Evolutionary conservation across 1,140 invertebrate species (phyloP), one percentile per base, ranked within the genome.

Genomic region (Protaetia brevitarsis): DNA sequence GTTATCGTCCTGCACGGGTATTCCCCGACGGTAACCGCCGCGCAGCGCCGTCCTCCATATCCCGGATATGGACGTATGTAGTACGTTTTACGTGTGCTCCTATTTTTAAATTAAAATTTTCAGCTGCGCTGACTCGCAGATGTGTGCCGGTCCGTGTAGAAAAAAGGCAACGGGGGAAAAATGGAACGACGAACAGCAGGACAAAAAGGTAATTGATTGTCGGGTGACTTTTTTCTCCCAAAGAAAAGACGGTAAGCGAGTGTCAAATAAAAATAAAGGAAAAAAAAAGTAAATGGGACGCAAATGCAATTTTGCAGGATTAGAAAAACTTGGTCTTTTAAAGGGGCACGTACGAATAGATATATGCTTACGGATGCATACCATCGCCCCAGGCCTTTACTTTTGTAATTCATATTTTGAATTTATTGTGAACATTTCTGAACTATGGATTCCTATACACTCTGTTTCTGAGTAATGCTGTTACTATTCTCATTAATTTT

Each of bases 71-170:
- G 16, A 45, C 41, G 23, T 21, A 45, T 21, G 16, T 45, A 1
- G 13, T 45, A 13, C 41, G 41, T 45, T 37, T 45, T n/a, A n/a
- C n/a, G n/a, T n/a, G n/a, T 45, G 41, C 13, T 45, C 41, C 41
- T 45, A 45, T 45, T 45, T 45, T 45, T 45, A 45, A 45, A 45
- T 45, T 45, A 45, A 45, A 45, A 45, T 45, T 45, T 45, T 45
- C 41, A 13, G 41, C 41, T 13, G 41, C 10, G 13, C 41, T 13
- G 41, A 45, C 23, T 45, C 41, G 41, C 13, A 45, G 41, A 45
- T 45, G 41, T 13, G 41, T 4, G 41, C 13, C 13, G 6, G 41
- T n/a, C n/a, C n/a, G n/a, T n/a, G n/a, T n/a, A 2, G 3, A 10
- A 10, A 19, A 19, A 45, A 45, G 13, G 41, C 13, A n/a, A n/a